Evolutionary conservation across 2,113 vertebrate genomes (phyloP), one percentile per base, ranked within the genome.

Genomic region (Bagarius yarrelli): DNA sequence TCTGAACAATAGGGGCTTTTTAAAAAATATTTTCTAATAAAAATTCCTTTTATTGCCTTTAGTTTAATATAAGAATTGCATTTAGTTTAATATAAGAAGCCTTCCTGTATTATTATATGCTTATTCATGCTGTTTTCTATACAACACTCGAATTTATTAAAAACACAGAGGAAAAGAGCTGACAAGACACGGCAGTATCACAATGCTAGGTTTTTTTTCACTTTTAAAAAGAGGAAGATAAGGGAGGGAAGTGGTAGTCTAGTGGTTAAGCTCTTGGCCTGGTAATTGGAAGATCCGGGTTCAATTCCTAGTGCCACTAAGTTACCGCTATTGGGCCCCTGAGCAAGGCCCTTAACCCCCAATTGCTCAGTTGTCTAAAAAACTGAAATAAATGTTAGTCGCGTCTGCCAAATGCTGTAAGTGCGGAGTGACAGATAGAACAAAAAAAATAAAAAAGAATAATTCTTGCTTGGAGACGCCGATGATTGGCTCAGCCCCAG

Each of bases 401-500:
- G n/a, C n/a, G n/a, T n/a, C n/a, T n/a, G n/a, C n/a, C n/a, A n/a
- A n/a, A n/a, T n/a, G n/a, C n/a, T n/a, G n/a, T 5, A 11, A 8
- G 4, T 47, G 44, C 8, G 44, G 74, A 47, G 74, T 21, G 25
- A 75, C 21, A 60, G 15, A 60, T 14, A 40, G 23, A 60, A 40
- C 36, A 25, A 21, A 23, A 70, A 11, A n/a, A 12, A 50, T 4
- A 52, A 19, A 18, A 18, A 30, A 71, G 9, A 27, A 30, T 63
- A 50, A 55, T 23, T 66, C 56, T 53, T 44, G 72, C 11, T 72
- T 61, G 61, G 60, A 76, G 32, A 75, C 5, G 25, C 81, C 32
- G 61, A 56, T 44, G 64, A 69, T 85, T 70, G 47, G 76, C 52
- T 80, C 27, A 75, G 64, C 55, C 83, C 57, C 83, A 82, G 76